Evolutionary conservation across 2,797 vertebrate species (phyloP).

Genomic region (Thalassophryne amazonica): DNA sequence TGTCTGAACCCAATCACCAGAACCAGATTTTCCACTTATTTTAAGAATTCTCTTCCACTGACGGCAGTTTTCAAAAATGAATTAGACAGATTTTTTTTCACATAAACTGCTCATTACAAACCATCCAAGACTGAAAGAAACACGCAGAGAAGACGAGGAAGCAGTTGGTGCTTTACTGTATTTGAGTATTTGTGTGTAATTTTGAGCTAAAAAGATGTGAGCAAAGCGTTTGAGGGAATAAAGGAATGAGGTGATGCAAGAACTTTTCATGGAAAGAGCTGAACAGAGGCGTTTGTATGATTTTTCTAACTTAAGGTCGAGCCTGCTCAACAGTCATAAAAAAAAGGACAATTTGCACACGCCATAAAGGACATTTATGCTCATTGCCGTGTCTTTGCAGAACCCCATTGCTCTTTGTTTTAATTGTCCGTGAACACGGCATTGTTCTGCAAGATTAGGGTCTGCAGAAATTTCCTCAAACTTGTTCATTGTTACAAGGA

Average conservation of each 20-base stretch:
- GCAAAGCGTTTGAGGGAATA: neutral
- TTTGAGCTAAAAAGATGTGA: neutral
- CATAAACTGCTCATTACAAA: constrained; percentile 19
- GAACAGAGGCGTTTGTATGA: constrained; percentile 22
- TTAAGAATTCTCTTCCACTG: too few relatives aligned
- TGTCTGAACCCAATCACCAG: too few relatives aligned
- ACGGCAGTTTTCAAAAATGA: too few relatives aligned
- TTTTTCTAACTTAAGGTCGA: constrained; percentile 59
- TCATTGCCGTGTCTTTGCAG: constrained; percentile 54
- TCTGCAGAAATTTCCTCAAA: constrained; percentile 59
- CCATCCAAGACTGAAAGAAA: constrained; percentile 2
- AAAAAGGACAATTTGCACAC: constrained; percentile 66
- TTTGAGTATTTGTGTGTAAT: constrained; percentile 12
- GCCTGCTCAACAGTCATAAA: constrained; percentile 48
- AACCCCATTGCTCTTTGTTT: constrained; percentile 71
- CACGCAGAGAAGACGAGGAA: constrained; percentile 16
- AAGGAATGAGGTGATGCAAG: neutral
- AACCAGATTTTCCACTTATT: too few relatives aligned
- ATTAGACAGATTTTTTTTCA: too few relatives aligned
- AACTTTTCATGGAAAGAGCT: too few relatives aligned
- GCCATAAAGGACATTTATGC: constrained; percentile 72
- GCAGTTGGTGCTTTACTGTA: constrained; percentile 14
- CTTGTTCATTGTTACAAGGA: constrained; percentile 67
- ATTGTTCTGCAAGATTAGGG: constrained; percentile 70
- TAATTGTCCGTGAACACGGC: constrained; percentile 75